phyloP scores from a whole-genome alignment of 2,113 vertebrate genomes.

The Siniperca knerii region DNA sequence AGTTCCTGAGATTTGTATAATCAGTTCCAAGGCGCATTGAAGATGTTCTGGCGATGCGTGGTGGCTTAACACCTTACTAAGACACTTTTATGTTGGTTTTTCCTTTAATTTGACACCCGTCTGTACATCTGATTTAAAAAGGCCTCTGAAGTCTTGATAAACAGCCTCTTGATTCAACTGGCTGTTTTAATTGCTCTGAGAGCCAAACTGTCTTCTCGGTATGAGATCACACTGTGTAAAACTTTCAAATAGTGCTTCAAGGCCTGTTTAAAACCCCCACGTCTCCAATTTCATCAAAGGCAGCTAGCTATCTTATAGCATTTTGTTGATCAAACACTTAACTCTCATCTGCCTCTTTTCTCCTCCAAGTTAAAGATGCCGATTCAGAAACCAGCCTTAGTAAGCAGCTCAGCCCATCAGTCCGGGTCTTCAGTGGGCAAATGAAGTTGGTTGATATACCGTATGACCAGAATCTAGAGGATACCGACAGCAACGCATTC shows the following conservation, averaged over 20 bases:
- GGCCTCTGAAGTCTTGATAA: conserved; percentile 69
- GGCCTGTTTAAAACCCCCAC: conserved; percentile 29
- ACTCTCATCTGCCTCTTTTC: conserved; percentile 37
- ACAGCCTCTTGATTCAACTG: conserved; percentile 59
- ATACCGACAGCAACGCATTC: conserved; percentile 74
- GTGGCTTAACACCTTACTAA: too few relatives aligned
- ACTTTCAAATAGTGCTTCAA: conserved; percentile 47
- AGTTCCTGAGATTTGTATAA: too few relatives aligned
- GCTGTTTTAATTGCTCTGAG: conserved; percentile 64
- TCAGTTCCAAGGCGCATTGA: too few relatives aligned
- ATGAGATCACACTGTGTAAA: conserved; percentile 15
- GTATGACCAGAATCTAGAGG: conserved; percentile 72
- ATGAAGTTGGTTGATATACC: conserved; percentile 59
- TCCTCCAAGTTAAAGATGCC: conserved; percentile 71
- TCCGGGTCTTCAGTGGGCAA: conserved; percentile 80
- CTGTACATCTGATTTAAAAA: conserved; percentile 43
- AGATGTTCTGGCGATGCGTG: too few relatives aligned
- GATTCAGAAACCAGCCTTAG: background rate
- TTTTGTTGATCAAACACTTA: conserved; percentile 52
- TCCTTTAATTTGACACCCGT: too few relatives aligned
- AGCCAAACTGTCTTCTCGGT: conserved; percentile 49
- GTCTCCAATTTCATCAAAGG: conserved; percentile 46
- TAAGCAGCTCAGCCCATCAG: background rate
- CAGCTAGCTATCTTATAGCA: conserved; percentile 24
- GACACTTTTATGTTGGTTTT: too few relatives aligned